Conservation (phyloP, 2,888 invertebrate species). For the Athripsodes cinereus region DNA sequence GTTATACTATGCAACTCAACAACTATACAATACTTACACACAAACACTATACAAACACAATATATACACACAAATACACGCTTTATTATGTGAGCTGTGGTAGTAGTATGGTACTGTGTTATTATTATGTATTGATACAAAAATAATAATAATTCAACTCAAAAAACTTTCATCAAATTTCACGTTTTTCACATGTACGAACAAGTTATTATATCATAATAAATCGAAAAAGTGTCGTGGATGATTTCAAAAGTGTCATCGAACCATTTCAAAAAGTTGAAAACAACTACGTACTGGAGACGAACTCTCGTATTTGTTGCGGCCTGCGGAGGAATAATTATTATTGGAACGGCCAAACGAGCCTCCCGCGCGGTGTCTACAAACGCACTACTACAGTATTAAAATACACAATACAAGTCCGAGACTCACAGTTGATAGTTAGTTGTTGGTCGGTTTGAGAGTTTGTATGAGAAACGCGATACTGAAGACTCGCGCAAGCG, state of each 20-base stretch:
- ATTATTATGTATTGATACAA: background rate
- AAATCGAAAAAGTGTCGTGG: background rate
- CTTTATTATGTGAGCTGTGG: too few relatives aligned
- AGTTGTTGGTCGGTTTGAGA: too few relatives aligned
- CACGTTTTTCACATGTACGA: too few relatives aligned
- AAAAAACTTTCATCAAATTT: background rate
- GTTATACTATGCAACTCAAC: background rate
- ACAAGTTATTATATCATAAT: background rate
- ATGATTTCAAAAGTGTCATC: background rate
- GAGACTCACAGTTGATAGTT: too few relatives aligned
- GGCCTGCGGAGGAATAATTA: background rate
- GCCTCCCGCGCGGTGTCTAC: background rate
- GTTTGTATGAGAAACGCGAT: too few relatives aligned
- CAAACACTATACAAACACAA: background rate
- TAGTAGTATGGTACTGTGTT: too few relatives aligned
- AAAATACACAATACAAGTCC: too few relatives aligned
- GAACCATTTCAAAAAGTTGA: background rate
- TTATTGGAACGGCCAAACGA: background rate
- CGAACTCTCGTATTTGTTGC: background rate
- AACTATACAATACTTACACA: background rate
- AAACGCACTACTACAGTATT: background rate
- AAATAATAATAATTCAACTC: background rate
- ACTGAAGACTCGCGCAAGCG: slow-evolving; percentile 1
- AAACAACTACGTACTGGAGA: background rate
- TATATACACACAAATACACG: too few relatives aligned